Percentiles rank a stretch among this genome's conserved stretches.
phyloP scores from a whole-genome alignment of 2,888 invertebrate genomes.

The Drosophila ezoana region DNA sequence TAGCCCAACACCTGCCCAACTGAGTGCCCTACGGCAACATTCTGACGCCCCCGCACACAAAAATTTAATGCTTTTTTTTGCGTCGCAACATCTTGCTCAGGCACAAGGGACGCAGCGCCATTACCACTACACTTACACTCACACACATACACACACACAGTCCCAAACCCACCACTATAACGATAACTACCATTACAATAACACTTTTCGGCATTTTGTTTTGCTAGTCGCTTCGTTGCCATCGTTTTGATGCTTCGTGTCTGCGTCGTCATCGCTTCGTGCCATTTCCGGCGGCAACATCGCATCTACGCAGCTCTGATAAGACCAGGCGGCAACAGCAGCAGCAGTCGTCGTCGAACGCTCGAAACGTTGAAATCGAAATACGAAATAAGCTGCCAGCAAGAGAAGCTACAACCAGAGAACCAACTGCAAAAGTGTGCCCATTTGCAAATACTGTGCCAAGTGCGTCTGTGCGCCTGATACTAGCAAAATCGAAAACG shows the following conservation, averaged over 20 bases:
- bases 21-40: conserved; percentile 62
- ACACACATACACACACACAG: not conserved
- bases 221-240: conserved; percentile 65
- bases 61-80: conserved; percentile 55
- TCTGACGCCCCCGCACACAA: conserved; percentile 31
- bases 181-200: conserved; percentile 50
- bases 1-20: conserved; percentile 45
- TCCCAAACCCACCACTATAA: conserved; percentile 1
- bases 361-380: conserved; percentile 54
- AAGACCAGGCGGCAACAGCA: conserved; percentile 48
- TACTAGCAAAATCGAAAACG: conserved; percentile 60
- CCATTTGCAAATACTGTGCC: conserved; percentile 30
- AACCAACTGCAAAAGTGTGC: conserved; percentile 6
- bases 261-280: conserved; percentile 26
- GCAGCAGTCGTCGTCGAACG: conserved; percentile 62
- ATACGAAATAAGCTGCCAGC: conserved; percentile 6
- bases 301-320: conserved; percentile 48
- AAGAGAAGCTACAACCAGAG: not conserved
- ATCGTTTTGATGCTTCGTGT: conserved; percentile 33
- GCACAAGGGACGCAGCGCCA: conserved; percentile 25
- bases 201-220: conserved; percentile 70
- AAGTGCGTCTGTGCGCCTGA: conserved; percentile 67
- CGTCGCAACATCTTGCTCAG: conserved; percentile 49
- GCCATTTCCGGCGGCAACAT: conserved; percentile 28
- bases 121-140: conserved; percentile 21